Base-by-base conservation (phyloP, 2,113 vertebrate species). In the Buteo buteo region DNA sequence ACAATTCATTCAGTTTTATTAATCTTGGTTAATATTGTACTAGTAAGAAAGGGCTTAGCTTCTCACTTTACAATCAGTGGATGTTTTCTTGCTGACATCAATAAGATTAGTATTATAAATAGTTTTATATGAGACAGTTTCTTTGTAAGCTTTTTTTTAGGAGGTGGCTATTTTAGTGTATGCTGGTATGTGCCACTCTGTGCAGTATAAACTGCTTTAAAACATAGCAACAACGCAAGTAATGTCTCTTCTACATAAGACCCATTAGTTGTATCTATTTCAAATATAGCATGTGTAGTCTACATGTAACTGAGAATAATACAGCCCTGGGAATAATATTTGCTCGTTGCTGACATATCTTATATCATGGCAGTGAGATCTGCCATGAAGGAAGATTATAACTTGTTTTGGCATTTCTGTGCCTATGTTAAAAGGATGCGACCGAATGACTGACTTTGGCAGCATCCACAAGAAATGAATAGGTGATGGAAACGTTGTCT, bases 1-100 rank as follows among this genome's bases (percentile, higher is more conserved):
- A 90, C 57, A 91, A 92, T 92, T 90, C 40, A 87, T 94, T 95
- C 93, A 59, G 40, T 87, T 96, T 93, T 96, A 89, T 95, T 95
- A 94, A 90, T 94, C 73, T 73, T 40, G 17, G 59, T 92, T 95
- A 92, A 70, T 89, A 73, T 31, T 36, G 32, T 64, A 16, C 38
- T 79, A 32, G 45, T 81, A 84, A 78, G 59, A 84, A 94, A 84
- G 47, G 47, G 45, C 62, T 91, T 73, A 92, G n/a, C 47, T 72
- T 89, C 69, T 71, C 47, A 40, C 36, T 89, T 93, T 47, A 67
- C 88, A 95, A 92, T 65, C 40, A 82, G 52, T 87, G 57, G 74
- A 45, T 6, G 2, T 89, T 91, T 90, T 85, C 54, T 36, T 87
- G 57, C 65, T 87, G 89, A 52, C 57, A 44, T 54, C 45, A 71